phyloP scores from a whole-genome alignment of 2,797 vertebrate species.

The Gorsachius magnificus region DNA sequence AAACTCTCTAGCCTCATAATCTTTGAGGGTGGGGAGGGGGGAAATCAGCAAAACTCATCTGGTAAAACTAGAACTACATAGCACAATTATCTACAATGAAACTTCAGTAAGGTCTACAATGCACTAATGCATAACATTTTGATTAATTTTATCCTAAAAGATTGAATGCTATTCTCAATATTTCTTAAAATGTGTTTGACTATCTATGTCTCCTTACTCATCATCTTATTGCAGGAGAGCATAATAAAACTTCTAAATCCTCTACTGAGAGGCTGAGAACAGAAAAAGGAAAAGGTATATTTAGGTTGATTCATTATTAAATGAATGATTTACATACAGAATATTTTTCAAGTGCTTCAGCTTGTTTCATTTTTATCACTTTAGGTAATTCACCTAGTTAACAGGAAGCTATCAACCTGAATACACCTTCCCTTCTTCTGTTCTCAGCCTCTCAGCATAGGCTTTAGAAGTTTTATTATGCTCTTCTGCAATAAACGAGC shows the following conservation, averaged over 20 bases:
- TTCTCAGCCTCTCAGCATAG: not conserved
- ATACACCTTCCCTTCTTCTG: not conserved
- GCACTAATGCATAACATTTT: not conserved
- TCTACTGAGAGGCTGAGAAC: not conserved
- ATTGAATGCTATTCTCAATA: not conserved
- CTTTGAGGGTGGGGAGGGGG: not conserved
- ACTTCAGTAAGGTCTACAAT: not conserved
- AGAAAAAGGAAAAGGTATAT: not conserved
- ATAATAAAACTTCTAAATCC: not conserved
- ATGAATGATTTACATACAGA: not conserved
- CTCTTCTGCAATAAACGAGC: not conserved
- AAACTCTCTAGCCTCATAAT: not conserved
- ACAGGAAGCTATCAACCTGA: not conserved
- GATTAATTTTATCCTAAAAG: not conserved
- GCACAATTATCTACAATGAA: not conserved
- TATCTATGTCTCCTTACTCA: not conserved
- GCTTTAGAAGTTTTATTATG: not conserved
- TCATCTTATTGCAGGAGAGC: not conserved
- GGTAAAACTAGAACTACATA: not conserved
- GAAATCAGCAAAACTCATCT: not conserved
- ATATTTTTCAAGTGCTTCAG: not conserved
- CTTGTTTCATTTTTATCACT: not conserved
- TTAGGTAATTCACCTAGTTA: not conserved
- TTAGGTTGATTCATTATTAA: not conserved
- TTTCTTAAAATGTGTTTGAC: not conserved